Evolutionary conservation across 1,140 invertebrate genomes (phyloP), one percentile per base, ranked within the genome.

Genomic region (Drosophila parabipectinata): DNA sequence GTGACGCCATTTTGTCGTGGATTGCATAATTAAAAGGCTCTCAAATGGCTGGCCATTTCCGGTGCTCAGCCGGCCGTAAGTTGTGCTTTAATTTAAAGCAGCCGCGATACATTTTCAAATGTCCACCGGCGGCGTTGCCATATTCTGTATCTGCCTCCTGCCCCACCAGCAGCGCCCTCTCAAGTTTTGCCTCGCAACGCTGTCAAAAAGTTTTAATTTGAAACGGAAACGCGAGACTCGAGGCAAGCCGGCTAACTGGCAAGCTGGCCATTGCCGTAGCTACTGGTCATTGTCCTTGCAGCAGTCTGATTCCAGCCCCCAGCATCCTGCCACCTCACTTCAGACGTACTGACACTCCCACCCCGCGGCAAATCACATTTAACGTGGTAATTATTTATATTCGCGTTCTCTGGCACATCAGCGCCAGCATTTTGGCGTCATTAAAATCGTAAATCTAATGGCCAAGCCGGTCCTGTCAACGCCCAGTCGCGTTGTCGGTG

Each of bases 371-470:
- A 88, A 85, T 87, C 79, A 88, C 69, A 85, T 82, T 85, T 85
- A 88, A 79, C 83, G 39, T 59, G 82, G 82, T 82, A 82, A 82
- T 85, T 85, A 85, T 85, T 85, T 85, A 85, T 80, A 67, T 85
- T 66, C 50, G 45, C 58, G 28, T 51, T 64, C 55, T 51, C 74
- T 77, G 68, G 62, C 39, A 54, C 56, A 66, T 64, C 58, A 72
- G 15, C 50, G 57, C 41, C 68, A 63, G 47, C 37, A 14, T 15
- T 18, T 34, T 52, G 63, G 47, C 71, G 68, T 87, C 73, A 85
- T 85, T 81, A 75, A 81, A 87, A 87, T 81, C 82, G 84, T 85
- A 87, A 85, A 85, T 85, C 78, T 84, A 77, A 77, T 77, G 82
- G 66, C 62, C 58, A 80, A 76, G 73, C 59, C 60, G 77, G 80